These are phyloP conservation scores for Ellobius talpinus DNA, from an alignment of 2,113 vertebrate genomes.

Conservation along the genomic window DNA sequence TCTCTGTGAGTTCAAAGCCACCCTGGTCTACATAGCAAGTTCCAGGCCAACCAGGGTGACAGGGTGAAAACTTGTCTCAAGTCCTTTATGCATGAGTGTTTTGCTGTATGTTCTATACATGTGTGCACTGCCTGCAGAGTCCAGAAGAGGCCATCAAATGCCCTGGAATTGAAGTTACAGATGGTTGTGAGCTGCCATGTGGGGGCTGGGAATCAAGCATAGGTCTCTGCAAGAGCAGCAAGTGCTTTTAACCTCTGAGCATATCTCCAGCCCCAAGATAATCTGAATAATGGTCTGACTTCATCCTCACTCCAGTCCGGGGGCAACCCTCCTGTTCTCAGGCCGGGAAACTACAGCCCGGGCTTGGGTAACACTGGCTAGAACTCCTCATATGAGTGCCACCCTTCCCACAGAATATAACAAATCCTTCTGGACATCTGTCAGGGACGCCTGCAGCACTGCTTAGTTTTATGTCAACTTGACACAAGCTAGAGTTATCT, in stretches of 20 bases:
- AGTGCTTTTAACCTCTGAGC: background rate
- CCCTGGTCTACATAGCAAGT: background rate
- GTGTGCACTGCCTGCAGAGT: background rate
- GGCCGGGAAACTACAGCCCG: background rate
- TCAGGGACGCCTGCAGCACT: background rate
- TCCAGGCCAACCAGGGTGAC: background rate
- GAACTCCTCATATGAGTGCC: background rate
- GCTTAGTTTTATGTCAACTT: background rate
- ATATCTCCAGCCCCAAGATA: background rate
- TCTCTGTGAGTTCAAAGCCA: background rate
- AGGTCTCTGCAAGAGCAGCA: background rate
- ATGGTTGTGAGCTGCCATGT: background rate
- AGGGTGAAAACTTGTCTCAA: background rate
- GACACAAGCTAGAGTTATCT: background rate
- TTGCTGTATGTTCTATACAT: no score
- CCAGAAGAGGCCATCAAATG: background rate
- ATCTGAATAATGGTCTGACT: background rate
- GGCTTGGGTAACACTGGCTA: background rate
- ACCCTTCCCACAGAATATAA: background rate
- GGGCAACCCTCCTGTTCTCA: background rate
- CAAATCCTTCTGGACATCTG: background rate
- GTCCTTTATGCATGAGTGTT: background rate
- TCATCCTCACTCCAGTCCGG: background rate
- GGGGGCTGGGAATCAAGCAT: background rate
- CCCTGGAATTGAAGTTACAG: background rate